Evolutionary conservation across 1,140 invertebrate species (phyloP), one percentile per base, ranked within the genome.

Genomic region (Tribolium madens): DNA sequence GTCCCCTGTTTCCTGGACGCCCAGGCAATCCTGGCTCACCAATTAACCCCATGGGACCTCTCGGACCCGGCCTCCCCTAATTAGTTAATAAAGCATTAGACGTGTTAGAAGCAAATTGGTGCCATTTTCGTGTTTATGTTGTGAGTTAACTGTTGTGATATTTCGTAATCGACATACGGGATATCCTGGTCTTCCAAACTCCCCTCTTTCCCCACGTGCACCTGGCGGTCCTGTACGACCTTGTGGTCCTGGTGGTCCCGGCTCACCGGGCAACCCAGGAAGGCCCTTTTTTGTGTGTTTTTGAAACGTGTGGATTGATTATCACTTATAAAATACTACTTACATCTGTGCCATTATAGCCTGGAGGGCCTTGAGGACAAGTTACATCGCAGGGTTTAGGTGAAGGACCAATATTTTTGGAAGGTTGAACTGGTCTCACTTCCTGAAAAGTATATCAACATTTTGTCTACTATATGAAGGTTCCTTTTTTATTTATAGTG

Each of bases 351-450:
- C 91, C 90, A 83, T 91, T 91, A 47, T 87, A 84, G 60, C 91
- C 91, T 2, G 88, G 88, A 5, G 88, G 87, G 46, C 91, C 91
- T 80, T 85, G 85, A 10, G 91, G 91, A 84, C 91, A 92, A 7
- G 83, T 75, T 1, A 83, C 70, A 2, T 84, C 77, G 69, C 85
- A 86, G 3, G 79, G 46, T 52, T 64, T 57, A 36, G 76, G 73
- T 12, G 1, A 15, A 0, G 79, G 36, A 10, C 47, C 18, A 9
- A 18, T 64, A 33, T 13, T 31, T 33, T 52, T 42, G 73, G 48
- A 26, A 42, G 69, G 75, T 47, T 17, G 75, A 47, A 53, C 68
- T 53, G 42, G 17, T 50, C 18, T 12, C 26, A 73, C 42, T 76
- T 57, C 17, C 60, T 78, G 73, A 75, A 68, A 77, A 70, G 64